These are phyloP conservation scores for Bergia puertoricense DNA, from an alignment of 92 coral and sea anemone species.

Conservation along the genomic window DNA sequence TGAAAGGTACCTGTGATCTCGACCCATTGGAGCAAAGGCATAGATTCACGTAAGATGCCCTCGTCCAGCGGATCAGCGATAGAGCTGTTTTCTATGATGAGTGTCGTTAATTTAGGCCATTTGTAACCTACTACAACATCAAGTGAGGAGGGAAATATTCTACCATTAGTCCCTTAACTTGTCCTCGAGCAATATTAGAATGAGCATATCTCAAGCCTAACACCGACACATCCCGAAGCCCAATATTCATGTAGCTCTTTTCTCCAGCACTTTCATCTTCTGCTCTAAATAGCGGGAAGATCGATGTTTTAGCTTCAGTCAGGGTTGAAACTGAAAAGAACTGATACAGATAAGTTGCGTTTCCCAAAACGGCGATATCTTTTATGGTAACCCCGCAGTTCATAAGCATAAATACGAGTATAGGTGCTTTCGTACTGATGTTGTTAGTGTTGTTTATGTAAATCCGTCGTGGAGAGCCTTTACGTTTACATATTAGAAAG, in stretches of 20 bases:
- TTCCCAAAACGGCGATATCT: background rate
- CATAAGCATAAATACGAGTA: background rate
- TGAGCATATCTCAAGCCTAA: background rate
- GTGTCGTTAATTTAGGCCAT: background rate
- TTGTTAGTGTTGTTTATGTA: background rate
- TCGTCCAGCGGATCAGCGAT: background rate
- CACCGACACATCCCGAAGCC: background rate
- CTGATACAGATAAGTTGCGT: background rate
- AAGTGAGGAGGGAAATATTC: background rate
- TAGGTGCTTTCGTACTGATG: background rate
- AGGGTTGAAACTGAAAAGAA: background rate
- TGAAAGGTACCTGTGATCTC: conserved; percentile 50
- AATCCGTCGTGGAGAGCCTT: background rate
- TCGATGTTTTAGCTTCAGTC: background rate
- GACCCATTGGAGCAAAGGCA: conserved; percentile 72
- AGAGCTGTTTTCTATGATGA: background rate
- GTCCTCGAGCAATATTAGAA: background rate
- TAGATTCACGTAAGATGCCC: conserved; percentile 23
- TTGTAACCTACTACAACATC: background rate
- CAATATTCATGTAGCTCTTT: background rate
- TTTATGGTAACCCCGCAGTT: background rate
- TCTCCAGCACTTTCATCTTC: background rate
- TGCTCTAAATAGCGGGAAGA: background rate
- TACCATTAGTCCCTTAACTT: background rate
- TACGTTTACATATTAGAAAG: background rate